Evolutionary conservation across 1,140 invertebrate genomes (phyloP), one percentile per base, ranked within the genome.

Genomic region (Sycobia sp.): DNA sequence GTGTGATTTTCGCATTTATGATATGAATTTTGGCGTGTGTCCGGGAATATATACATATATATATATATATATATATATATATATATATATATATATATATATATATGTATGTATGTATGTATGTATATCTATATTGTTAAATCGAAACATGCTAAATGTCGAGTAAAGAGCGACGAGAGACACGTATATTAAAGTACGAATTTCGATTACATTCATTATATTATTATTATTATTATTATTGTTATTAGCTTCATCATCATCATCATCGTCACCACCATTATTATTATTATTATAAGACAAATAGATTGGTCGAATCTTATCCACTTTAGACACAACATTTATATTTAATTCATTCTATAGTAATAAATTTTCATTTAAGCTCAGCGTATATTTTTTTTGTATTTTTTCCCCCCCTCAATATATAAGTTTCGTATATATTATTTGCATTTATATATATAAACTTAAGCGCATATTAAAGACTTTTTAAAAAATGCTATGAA

Each of bases 251-350:
- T n/a, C n/a, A n/a, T n/a, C n/a, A n/a, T n/a, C n/a, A n/a, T n/a
- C n/a, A n/a, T n/a, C n/a, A n/a, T n/a, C n/a, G n/a, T n/a, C n/a
- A n/a, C n/a, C n/a, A n/a, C n/a, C n/a, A n/a, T n/a, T n/a, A n/a
- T n/a, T n/a, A n/a, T n/a, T n/a, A n/a, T n/a, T 61, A 53, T 50
- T 55, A 43, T 51, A 75, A 76, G 76, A 76, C 73, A 77, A 75
- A 68, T 69, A 77, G 76, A 78, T 78, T 79, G 77, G 76, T 78
- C 75, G 67, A 76, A 71, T 73, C 70, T 73, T 61, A 71, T 71
- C 59, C 51, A 68, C 43, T n/a, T 53, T 47, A 71, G 46, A 59
- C 38, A 51, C 51, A 39, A 63, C 53, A 57, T 50, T 49, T 27
- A 63, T n/a, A n/a, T 23, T 36, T 44, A 46, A n/a, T 54, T 62